Base-by-base conservation (phyloP, 2,113 vertebrate species). In the Corvus cornix region DNA sequence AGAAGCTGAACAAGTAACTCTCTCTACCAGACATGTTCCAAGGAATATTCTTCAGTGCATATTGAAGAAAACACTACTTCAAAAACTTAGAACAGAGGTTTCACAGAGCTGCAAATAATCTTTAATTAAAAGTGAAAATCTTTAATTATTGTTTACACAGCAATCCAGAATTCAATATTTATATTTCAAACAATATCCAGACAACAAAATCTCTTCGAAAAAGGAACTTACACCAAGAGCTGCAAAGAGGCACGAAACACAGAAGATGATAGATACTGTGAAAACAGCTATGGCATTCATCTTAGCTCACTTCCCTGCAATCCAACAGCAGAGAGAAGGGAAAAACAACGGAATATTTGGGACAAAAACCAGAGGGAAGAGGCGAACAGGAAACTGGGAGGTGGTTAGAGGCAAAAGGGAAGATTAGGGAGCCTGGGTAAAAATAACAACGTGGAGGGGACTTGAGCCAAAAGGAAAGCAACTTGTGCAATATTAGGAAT, bases 201-300 rank as follows among this genome's bases (percentile, higher is more conserved):
- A 27, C 37, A 73, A 2, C 21, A 35, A 49, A 66, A 39, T 16
- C 55, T 74, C 88, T 52, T 55, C 0, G 3, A 44, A 4, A 5
- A 43, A 84, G 35, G 15, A 73, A 96, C 96, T 97, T 93, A 95
- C 97, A 89, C 60, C 76, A 2, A 96, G 77, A 87, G 95, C 96
- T 46, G 96, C 96, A 83, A 87, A 90, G 60, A 97, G 95, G 82
- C 93, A 97, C 2, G 89, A 95, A 31, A 95, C 46, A n/a, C 94
- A 97, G 95, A 94, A 96, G 79, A 94, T 26, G 80, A 96, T 9
- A 15, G 94, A 84, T 1, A 88, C 79, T 18, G 96, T 92, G 59
- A 94, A 90, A 66, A 83, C 90, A 72, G 89, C 96, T 7, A 20
- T n/a, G 64, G 96, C 93, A 79, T 96, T 95, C 94, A 97, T 96